A percentile compares a stretch with the other conserved stretches of the same genome.
Conservation (phyloP, 1,140 invertebrate genomes). For the Spodoptera frugiperda region DNA sequence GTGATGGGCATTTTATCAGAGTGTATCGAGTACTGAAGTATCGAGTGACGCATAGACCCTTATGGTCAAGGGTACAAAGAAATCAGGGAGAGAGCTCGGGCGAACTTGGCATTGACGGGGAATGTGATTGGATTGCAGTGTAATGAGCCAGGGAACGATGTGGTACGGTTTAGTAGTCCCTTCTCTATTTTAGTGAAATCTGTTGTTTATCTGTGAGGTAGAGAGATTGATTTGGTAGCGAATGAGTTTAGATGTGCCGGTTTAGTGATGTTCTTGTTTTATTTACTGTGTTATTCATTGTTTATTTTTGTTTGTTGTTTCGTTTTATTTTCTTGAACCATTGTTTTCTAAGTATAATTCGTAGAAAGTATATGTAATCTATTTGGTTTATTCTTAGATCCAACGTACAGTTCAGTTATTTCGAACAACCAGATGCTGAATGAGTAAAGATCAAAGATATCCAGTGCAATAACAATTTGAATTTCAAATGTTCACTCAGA, state of each 20-base stretch:
- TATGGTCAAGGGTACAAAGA: slow-evolving; percentile 77
- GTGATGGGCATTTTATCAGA: not conserved
- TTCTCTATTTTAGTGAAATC: not conserved
- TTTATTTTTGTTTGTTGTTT: no score
- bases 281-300: no score
- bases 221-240: slow-evolving; percentile 15
- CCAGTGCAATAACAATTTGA: not conserved
- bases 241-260: not conserved
- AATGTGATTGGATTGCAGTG: slow-evolving; percentile 69
- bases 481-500: no score
- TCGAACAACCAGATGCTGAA: no score
- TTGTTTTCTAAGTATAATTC: no score
- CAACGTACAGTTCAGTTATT: no score
- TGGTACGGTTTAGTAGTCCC: not conserved
- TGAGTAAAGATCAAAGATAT: not conserved
- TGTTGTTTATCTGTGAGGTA: slow-evolving; percentile 20
- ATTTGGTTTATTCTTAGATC: no score
- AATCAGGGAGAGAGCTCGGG: slow-evolving; percentile 71
- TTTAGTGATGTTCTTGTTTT: not conserved
- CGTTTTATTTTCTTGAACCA: no score
- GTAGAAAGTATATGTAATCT: no score
- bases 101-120: slow-evolving; percentile 76
- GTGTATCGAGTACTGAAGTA: no score
- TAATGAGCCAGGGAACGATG: slow-evolving; percentile 57
- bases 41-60: not conserved